A percentile compares a stretch with the other conserved stretches of the same genome.
phyloP scores from a whole-genome alignment of 1,140 invertebrate genomes.

The Drosophila novamexicana region DNA sequence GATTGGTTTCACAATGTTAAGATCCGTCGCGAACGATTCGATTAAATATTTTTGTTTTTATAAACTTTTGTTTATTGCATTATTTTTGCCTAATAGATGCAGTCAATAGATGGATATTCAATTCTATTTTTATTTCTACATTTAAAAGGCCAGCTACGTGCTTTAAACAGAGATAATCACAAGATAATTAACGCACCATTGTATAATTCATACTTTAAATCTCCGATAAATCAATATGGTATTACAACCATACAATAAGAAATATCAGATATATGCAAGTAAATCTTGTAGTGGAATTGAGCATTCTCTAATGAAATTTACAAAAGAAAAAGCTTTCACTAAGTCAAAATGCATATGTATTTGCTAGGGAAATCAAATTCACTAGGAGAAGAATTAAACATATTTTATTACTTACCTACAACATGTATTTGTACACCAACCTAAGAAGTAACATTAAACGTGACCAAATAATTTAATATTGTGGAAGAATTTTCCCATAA shows the following conservation, averaged over 20 bases:
- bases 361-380: slow-evolving; percentile 43
- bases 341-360: slow-evolving; percentile 29
- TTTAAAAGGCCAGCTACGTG: slow-evolving; percentile 7
- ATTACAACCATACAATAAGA: slow-evolving; percentile 32
- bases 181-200: slow-evolving; percentile 21
- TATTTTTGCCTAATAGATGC: neutral
- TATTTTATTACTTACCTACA: slow-evolving; percentile 80
- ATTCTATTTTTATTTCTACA: neutral
- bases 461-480: slow-evolving; percentile 82
- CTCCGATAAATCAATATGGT: slow-evolving; percentile 24
- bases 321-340: slow-evolving; percentile 17
- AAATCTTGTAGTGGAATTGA: slow-evolving; percentile 66
- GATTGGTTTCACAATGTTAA: slow-evolving; percentile 31
- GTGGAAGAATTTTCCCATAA: slow-evolving; percentile 58
- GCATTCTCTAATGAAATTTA: slow-evolving; percentile 50
- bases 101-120: neutral
- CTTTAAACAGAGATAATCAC: slow-evolving; percentile 34
- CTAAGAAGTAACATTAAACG: slow-evolving; percentile 73
- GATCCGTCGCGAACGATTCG: neutral
- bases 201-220: slow-evolving; percentile 13
- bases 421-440: slow-evolving; percentile 73
- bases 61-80: neutral
- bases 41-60: slow-evolving; percentile 4
- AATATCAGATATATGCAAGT: neutral
- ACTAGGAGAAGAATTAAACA: slow-evolving; percentile 50